Percentiles rank a stretch among this genome's conserved stretches.
phyloP scores from a whole-genome alignment of 2,888 invertebrate genomes.

The Hirtodrosophila alboralis region DNA sequence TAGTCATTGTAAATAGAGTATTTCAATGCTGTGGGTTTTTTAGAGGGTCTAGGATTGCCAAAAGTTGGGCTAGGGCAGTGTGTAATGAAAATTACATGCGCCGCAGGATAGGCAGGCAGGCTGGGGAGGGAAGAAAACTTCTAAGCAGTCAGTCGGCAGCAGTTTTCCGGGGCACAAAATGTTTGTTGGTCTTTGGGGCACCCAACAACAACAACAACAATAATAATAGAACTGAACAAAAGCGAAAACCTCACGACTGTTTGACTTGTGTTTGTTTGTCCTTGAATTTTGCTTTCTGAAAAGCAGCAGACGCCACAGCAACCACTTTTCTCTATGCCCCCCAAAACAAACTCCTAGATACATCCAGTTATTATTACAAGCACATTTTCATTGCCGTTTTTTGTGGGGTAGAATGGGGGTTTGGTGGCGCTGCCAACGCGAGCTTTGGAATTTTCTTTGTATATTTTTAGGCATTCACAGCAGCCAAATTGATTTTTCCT shows the following conservation, averaged over 20 bases:
- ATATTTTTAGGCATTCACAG: constrained; percentile 36
- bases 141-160: constrained; percentile 60
- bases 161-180: constrained; percentile 62
- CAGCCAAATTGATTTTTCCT: constrained; percentile 69
- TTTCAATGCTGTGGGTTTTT: constrained; percentile 11
- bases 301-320: constrained; percentile 51
- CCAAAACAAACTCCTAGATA: background rate
- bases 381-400: constrained; percentile 74
- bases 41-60: constrained; percentile 23
- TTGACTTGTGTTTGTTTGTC: constrained; percentile 80
- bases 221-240: constrained; percentile 37
- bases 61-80: constrained; percentile 21
- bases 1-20: constrained; percentile 50
- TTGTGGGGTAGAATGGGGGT: constrained; percentile 11
- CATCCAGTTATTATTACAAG: constrained; percentile 73
- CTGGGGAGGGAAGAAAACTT: constrained; percentile 64
- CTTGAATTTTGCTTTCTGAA: constrained; percentile 72
- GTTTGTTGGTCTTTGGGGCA: constrained; percentile 39
- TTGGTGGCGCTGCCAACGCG: constrained; percentile 63
- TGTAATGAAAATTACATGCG: constrained; percentile 75
- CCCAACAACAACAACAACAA: constrained; percentile 19
- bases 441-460: constrained; percentile 61
- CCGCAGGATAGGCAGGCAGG: constrained; percentile 40
- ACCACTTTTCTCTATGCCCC: constrained; percentile 7
- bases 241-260: constrained; percentile 66